phyloP scores from a whole-genome alignment of 2,113 vertebrate genomes.

The Callorhinus ursinus region DNA sequence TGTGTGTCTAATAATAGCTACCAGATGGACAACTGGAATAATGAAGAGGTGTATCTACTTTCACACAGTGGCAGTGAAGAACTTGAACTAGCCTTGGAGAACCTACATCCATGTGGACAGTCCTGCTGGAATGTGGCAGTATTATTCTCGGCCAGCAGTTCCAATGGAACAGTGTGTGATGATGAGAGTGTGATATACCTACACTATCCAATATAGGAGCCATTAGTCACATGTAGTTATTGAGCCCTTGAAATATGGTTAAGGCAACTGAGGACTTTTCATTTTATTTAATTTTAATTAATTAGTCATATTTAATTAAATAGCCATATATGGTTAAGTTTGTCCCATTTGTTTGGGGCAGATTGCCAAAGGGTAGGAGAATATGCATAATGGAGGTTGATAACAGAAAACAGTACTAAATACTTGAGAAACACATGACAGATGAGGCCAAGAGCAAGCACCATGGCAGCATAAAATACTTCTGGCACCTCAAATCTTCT shows the following conservation, averaged over 20 bases:
- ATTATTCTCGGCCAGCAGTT: not conserved
- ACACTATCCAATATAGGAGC: not conserved
- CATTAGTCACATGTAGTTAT: not conserved
- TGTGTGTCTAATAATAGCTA: not conserved
- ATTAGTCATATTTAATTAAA: slow-evolving; percentile 45
- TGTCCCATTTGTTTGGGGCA: not conserved
- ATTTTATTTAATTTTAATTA: slow-evolving; percentile 31
- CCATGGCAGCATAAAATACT: not conserved
- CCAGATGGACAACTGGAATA: not conserved
- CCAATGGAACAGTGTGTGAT: not conserved
- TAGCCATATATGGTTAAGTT: not conserved
- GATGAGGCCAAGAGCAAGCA: not conserved
- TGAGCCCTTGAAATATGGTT: not conserved
- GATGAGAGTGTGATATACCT: not conserved
- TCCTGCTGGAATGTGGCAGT: not conserved
- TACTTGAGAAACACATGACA: not conserved
- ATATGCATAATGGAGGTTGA: not conserved
- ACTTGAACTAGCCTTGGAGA: not conserved
- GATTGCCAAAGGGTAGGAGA: not conserved
- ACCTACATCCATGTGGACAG: not conserved
- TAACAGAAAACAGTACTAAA: not conserved
- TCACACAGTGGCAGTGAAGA: not conserved
- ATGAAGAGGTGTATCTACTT: not conserved
- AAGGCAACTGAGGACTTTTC: not conserved
- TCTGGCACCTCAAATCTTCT: not conserved